These are phyloP conservation scores for Xylophagus ater DNA, from an alignment of 2,888 invertebrate genomes.

Conservation along the genomic window DNA sequence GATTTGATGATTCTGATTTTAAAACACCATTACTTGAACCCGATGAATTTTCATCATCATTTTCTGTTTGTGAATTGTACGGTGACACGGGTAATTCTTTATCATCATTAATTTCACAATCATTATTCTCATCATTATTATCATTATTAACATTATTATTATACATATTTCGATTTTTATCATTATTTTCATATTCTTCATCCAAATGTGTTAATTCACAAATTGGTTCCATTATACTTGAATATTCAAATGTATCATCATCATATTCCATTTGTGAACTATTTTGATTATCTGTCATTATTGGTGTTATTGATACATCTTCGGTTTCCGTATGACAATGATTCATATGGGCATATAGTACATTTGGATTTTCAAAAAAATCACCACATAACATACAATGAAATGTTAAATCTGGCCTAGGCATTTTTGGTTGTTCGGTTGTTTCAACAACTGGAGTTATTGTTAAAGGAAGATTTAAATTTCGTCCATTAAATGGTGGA, in stretches of 20 bases:
- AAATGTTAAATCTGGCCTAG: slow-evolving; percentile 34
- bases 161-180: neutral
- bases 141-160: slow-evolving; percentile 22
- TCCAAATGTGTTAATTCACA: slow-evolving; percentile 27
- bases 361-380: slow-evolving; percentile 32
- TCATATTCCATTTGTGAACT: slow-evolving; percentile 18
- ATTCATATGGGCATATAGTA: slow-evolving; percentile 35
- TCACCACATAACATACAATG: slow-evolving; percentile 37
- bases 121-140: too few species aligned
- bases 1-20: neutral
- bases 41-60: slow-evolving; percentile 16
- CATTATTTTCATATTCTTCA: slow-evolving; percentile 16
- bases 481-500: slow-evolving; percentile 13
- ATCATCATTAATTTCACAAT: slow-evolving; percentile 18
- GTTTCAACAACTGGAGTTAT: slow-evolving; percentile 31
- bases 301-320: neutral
- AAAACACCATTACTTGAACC: slow-evolving; percentile 11
- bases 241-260: slow-evolving; percentile 29
- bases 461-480: slow-evolving; percentile 28
- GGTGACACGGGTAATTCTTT: slow-evolving; percentile 15
- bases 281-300: slow-evolving; percentile 6
- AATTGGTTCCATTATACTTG: slow-evolving; percentile 36
- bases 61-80: slow-evolving; percentile 7
- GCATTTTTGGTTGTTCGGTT: slow-evolving; percentile 15
- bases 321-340: slow-evolving; percentile 27